Percentiles rank a stretch among this genome's conserved stretches.
Conservation (phyloP, 2,113 vertebrate genomes). For the Nycticorax nycticorax region DNA sequence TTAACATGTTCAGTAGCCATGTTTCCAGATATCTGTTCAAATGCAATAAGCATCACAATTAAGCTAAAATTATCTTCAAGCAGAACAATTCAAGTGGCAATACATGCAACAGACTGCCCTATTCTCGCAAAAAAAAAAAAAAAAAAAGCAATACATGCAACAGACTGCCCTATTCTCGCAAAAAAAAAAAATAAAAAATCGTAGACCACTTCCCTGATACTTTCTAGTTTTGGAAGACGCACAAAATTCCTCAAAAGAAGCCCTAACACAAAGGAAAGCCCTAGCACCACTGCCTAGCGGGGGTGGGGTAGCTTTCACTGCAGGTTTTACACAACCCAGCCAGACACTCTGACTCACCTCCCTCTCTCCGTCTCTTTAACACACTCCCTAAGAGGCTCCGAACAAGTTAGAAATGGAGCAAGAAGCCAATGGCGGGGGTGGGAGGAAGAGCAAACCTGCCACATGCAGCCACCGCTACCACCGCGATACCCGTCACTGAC, state of each 20-base stretch:
- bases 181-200: neutral
- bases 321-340: constrained; percentile 63
- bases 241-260: constrained; percentile 49
- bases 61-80: constrained; percentile 76
- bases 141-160: constrained; percentile 2
- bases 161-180: neutral
- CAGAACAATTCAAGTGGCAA: constrained; percentile 9
- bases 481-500: constrained; percentile 12
- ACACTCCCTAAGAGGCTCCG: constrained; percentile 56
- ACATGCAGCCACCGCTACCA: constrained; percentile 48
- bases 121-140: neutral
- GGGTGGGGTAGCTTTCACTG: constrained; percentile 37
- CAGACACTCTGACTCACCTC: constrained; percentile 75
- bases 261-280: constrained; percentile 54
- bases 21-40: constrained; percentile 93
- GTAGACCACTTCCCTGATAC: neutral
- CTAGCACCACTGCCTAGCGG: constrained; percentile 19
- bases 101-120: neutral
- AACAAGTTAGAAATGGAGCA: constrained; percentile 65
- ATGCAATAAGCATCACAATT: constrained; percentile 92
- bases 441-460: constrained; percentile 43
- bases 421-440: constrained; percentile 42
- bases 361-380: constrained; percentile 44
- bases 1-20: constrained; percentile 98
- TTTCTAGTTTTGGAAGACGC: neutral